phyloP scores from a whole-genome alignment of 2,113 vertebrate species.

The Pedionomus torquatus region DNA sequence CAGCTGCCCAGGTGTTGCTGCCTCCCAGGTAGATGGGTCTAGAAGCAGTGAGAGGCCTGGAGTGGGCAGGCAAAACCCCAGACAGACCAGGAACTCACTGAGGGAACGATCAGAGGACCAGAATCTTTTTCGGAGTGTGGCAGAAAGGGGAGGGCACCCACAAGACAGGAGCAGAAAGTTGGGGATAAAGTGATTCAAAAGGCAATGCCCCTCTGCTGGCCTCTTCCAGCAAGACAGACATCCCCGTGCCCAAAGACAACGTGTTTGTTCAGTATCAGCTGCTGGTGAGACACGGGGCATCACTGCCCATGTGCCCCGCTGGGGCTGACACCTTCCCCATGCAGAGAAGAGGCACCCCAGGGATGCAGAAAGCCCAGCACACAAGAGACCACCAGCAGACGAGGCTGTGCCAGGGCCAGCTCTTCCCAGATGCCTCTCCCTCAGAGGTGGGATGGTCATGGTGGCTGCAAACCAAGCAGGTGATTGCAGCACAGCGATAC shows the following conservation, averaged over 20 bases:
- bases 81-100: accelerated
- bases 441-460: accelerated
- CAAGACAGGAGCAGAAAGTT: background rate
- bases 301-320: accelerated
- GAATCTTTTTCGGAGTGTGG: background rate
- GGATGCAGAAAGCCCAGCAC: background rate
- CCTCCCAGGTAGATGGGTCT: background rate
- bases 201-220: background rate
- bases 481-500: background rate
- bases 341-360: background rate
- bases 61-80: background rate
- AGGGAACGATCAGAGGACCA: accelerated
- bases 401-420: accelerated
- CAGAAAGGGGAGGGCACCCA: background rate
- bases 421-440: background rate
- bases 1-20: background rate
- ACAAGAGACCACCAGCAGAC: background rate
- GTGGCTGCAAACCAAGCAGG: background rate
- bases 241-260: accelerated
- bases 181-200: background rate
- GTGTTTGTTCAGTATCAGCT: background rate
- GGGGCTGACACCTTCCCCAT: accelerated
- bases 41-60: accelerated
- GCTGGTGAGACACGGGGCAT: accelerated
- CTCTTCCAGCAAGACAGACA: background rate